A percentile compares a stretch with the other conserved stretches of the same genome.
Evolutionary conservation across 1,140 invertebrate genomes (phyloP).

Genomic region (Phymorhynchus buccinoides): DNA sequence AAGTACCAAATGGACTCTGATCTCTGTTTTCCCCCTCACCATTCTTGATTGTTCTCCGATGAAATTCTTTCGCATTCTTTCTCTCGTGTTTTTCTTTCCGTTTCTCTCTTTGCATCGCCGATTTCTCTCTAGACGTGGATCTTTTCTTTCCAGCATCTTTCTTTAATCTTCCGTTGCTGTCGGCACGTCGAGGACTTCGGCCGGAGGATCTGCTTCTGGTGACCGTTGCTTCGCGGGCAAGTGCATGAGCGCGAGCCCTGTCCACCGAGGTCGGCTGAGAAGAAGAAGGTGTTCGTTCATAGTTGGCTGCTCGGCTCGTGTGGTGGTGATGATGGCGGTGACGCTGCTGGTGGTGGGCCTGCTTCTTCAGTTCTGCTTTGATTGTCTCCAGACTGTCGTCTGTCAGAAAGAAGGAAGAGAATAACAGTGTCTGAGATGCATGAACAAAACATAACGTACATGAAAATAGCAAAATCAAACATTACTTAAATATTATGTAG

Average conservation of each 20-base stretch:
- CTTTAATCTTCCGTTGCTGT: not conserved
- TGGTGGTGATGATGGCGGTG: too few species aligned
- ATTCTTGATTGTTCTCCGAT: not conserved
- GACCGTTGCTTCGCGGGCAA: not conserved
- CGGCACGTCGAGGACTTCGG: not conserved
- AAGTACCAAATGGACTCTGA: not conserved
- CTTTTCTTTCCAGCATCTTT: not conserved
- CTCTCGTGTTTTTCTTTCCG: not conserved
- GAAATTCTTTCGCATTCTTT: not conserved
- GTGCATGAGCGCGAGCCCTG: not conserved
- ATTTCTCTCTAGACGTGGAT: not conserved
- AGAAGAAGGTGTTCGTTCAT: not conserved
- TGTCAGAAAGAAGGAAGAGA: not conserved
- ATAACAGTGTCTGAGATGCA: constrained; percentile 40
- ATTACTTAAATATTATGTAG: too few species aligned
- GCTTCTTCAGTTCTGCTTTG: not conserved
- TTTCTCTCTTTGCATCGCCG: not conserved
- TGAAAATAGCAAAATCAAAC: too few species aligned
- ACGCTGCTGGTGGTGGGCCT: too few species aligned
- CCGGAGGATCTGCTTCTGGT: not conserved
- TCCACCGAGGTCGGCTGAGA: not conserved
- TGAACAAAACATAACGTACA: too few species aligned
- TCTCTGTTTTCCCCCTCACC: too few species aligned
- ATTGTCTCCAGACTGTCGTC: not conserved
- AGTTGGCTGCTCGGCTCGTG: not conserved